Conservation (phyloP, 2,888 invertebrate species). For the Drosophila tripunctata region DNA sequence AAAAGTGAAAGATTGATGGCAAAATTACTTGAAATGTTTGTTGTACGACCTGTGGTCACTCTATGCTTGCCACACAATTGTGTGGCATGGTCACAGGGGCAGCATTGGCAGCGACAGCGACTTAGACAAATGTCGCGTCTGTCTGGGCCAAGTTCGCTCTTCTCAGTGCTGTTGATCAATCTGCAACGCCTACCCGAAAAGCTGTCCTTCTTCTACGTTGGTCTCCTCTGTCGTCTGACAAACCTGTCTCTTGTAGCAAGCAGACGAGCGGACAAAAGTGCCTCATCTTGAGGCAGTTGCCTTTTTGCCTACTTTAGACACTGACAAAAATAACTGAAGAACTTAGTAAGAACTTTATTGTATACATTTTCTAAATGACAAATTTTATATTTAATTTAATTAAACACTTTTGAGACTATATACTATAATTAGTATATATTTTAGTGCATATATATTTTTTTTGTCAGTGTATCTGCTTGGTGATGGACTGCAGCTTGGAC, state of each 20-base stretch:
- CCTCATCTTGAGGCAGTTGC: neutral
- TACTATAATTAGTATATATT: too few relatives aligned
- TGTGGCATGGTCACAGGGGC: constrained; percentile 22
- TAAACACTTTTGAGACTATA: too few relatives aligned
- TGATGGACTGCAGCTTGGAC: constrained; percentile 31
- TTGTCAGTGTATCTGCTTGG: too few relatives aligned
- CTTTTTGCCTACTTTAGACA: neutral
- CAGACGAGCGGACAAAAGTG: neutral
- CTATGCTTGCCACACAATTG: neutral
- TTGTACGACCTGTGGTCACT: constrained; percentile 32
- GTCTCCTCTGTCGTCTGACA: constrained; percentile 32
- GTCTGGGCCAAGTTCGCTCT: constrained; percentile 16
- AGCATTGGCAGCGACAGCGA: constrained; percentile 13
- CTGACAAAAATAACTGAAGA: too few relatives aligned
- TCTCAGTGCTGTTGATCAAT: constrained; percentile 78
- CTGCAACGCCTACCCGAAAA: constrained; percentile 74
- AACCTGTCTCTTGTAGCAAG: constrained; percentile 54
- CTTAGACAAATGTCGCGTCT: constrained; percentile 65
- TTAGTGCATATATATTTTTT: too few relatives aligned
- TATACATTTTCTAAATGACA: too few relatives aligned
- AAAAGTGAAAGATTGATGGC: constrained; percentile 81
- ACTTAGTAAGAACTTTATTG: too few relatives aligned
- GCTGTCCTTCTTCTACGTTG: constrained; percentile 21
- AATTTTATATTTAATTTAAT: too few relatives aligned
- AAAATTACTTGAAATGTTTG: constrained; percentile 79